These are phyloP conservation scores for Laterallus jamaicensis DNA, from an alignment of 2,113 vertebrate genomes.

Conservation along the genomic window DNA sequence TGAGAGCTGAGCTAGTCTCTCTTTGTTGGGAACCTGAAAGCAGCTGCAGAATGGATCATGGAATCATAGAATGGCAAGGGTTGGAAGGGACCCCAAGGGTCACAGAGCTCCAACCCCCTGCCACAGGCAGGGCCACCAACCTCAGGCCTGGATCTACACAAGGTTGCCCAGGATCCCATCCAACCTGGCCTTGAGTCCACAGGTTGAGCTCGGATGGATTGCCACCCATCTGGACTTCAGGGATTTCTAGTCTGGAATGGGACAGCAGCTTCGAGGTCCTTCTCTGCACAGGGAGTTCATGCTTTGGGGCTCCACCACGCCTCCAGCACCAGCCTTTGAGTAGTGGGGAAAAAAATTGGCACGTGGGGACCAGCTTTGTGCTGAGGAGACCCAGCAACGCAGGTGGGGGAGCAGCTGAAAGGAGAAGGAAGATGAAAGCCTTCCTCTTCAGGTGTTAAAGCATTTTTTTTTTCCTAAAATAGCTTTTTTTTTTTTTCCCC, in stretches of 20 bases:
- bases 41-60: neutral
- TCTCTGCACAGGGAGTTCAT: fast-evolving
- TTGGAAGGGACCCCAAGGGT: too few species aligned
- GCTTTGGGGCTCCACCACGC: neutral
- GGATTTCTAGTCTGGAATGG: neutral
- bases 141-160: too few species aligned
- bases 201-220: neutral
- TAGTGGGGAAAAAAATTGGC: neutral
- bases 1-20: neutral
- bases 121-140: too few species aligned
- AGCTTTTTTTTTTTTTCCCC: neutral
- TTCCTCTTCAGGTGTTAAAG: neutral
- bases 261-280: neutral
- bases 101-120: too few species aligned
- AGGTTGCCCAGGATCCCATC: too few species aligned
- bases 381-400: neutral
- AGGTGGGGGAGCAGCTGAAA: neutral
- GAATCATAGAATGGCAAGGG: too few species aligned
- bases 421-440: neutral
- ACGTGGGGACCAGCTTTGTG: too few species aligned
- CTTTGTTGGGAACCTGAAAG: neutral
- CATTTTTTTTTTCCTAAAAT: neutral
- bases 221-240: neutral
- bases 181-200: neutral
- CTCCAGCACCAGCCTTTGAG: neutral